A percentile compares a stretch with the other conserved stretches of the same genome.
Conservation (phyloP, 2,888 invertebrate genomes). For the Eustalomyia histrio region DNA sequence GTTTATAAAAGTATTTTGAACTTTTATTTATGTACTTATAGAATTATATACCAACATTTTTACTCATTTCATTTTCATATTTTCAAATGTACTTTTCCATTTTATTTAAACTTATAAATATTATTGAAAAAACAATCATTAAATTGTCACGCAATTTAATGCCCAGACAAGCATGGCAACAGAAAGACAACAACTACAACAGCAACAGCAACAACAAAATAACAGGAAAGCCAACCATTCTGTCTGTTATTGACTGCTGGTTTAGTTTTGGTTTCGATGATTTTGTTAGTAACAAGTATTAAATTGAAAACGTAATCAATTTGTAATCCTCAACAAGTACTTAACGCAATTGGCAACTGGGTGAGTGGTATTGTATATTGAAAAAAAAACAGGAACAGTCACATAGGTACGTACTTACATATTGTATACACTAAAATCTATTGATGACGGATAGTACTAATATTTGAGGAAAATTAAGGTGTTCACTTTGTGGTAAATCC, state of each 20-base stretch:
- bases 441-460: no score
- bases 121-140: slow-evolving; percentile 38
- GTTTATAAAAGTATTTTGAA: not conserved
- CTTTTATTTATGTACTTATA: not conserved
- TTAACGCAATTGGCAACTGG: slow-evolving; percentile 27
- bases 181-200: no score
- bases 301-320: slow-evolving; percentile 44
- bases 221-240: not conserved
- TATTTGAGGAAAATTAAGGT: no score
- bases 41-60: no score
- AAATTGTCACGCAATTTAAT: slow-evolving; percentile 46
- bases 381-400: not conserved
- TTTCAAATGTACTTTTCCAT: slow-evolving; percentile 3
- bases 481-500: no score
- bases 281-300: slow-evolving; percentile 13
- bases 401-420: no score
- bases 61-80: not conserved
- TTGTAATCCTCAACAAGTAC: slow-evolving; percentile 51
- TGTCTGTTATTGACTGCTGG: slow-evolving; percentile 30
- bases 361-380: not conserved
- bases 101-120: not conserved
- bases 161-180: slow-evolving; percentile 41
- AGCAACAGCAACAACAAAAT: no score
- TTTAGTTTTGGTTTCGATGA: slow-evolving; percentile 15
- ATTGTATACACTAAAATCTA: no score